phyloP scores from a whole-genome alignment of 2,797 vertebrate genomes.

The Lagodon rhomboides region DNA sequence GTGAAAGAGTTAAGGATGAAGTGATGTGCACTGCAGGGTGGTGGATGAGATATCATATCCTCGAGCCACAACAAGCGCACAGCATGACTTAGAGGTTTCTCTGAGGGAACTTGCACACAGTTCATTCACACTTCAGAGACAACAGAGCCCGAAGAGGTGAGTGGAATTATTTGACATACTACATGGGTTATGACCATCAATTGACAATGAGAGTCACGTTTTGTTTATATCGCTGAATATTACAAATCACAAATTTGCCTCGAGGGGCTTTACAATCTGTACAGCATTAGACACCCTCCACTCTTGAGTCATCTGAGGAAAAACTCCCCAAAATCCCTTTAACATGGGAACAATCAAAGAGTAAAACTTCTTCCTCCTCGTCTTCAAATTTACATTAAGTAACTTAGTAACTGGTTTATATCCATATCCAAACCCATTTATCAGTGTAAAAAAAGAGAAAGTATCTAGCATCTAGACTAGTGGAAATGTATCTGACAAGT shows the following conservation, averaged over 20 bases:
- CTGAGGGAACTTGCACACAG: slow-evolving; percentile 32
- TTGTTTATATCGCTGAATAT: not conserved
- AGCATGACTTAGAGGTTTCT: slow-evolving; percentile 69
- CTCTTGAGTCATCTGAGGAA: too few species aligned
- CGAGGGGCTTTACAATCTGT: not conserved
- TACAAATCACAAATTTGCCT: not conserved
- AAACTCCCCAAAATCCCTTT: not conserved
- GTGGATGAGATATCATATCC: slow-evolving; percentile 63
- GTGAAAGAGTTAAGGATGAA: slow-evolving; percentile 81
- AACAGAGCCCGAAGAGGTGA: slow-evolving; percentile 64
- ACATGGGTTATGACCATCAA: slow-evolving; percentile 3
- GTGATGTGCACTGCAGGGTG: slow-evolving; percentile 62
- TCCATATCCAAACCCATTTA: slow-evolving; percentile 10
- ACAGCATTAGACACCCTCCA: not conserved
- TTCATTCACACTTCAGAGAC: slow-evolving; percentile 37
- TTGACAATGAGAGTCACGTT: not conserved
- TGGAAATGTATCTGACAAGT: slow-evolving; percentile 15
- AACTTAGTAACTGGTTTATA: slow-evolving; percentile 6
- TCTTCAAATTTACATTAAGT: slow-evolving; percentile 1
- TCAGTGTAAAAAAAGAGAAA: not conserved
- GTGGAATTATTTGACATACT: slow-evolving; percentile 46
- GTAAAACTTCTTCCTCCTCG: too few species aligned
- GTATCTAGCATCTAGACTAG: not conserved
- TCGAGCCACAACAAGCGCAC: slow-evolving; percentile 57
- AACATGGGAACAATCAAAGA: not conserved